Base-by-base conservation (phyloP, 1,140 invertebrate species). In the Dinothrombium tinctorium region DNA sequence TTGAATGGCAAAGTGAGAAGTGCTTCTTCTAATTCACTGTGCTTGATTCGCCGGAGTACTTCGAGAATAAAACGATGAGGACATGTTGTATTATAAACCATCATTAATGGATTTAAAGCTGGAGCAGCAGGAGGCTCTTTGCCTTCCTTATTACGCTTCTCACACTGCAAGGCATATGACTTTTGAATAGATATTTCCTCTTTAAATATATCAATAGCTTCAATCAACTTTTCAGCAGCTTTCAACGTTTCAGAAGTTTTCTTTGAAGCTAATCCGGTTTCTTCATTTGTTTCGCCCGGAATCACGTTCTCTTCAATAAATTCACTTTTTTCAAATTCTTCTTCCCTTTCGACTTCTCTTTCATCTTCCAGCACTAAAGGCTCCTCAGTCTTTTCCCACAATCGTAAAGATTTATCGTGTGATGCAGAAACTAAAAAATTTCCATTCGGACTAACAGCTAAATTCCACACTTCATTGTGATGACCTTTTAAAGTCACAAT, bases 181-280 rank as follows among this genome's bases (percentile, higher is more conserved):
- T 51, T 44, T 9, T 53, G 17, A 46, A 56, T 59, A n/a, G 39
- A 48, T 31, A 44, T 51, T 46, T 61, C 60, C 50, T 73, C 67
- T 51, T 70, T 65, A n/a, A 71, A 74, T 23, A 84, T 59, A 38
- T 80, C 72, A 26, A 92, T 56, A 53, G 82, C 83, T 60, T 90
- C 86, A 44, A 89, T 61, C 35, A 95, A 68, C 28, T 72, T 69
- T 55, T 92, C 86, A 37, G 82, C 79, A 76, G 72, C 76, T 67
- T 75, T 81, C 57, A 95, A 78, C 47, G 80, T 82, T 35, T 81
- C 79, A 12, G 83, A 67, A 0, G 84, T 92, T 63, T 86, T 89
- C 48, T 74, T 76, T 0, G 80, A 76, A 3, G 89, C 75, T 49
- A 92, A 61, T 28, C 69, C 72, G 20, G 83, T 63, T 47, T 77